A percentile compares a stretch with the other conserved stretches of the same genome.
These are phyloP conservation scores for Anas bahamensis DNA, from an alignment of 2,797 vertebrate genomes.

Conservation along the genomic window DNA sequence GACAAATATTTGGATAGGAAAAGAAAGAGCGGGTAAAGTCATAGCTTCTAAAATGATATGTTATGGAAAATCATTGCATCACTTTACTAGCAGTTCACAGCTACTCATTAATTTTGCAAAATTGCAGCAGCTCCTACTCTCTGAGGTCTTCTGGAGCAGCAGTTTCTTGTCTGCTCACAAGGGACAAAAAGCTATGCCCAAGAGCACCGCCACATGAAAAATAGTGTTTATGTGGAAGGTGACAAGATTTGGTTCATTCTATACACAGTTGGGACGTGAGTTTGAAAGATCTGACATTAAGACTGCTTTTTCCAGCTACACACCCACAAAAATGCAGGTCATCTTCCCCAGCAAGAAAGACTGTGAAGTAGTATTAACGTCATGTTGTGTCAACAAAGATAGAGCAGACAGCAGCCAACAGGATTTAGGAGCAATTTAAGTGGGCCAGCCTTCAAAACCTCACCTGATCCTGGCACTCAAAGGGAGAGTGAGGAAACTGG, in stretches of 20 bases:
- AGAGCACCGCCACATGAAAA: neutral
- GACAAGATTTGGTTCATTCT: neutral
- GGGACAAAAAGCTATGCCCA: neutral
- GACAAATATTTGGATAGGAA: constrained; percentile 63
- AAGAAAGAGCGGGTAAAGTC: constrained; percentile 31
- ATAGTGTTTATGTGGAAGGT: neutral
- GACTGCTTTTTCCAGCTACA: neutral
- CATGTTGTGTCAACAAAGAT: neutral
- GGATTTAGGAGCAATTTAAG: neutral
- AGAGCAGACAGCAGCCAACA: neutral
- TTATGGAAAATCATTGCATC: constrained; percentile 55
- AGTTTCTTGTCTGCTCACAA: neutral
- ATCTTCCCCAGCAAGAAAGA: neutral
- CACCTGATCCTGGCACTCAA: neutral
- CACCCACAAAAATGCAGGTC: neutral
- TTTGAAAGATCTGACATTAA: neutral
- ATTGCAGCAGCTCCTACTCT: constrained; percentile 10
- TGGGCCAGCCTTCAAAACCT: neutral
- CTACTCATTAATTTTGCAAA: constrained; percentile 55
- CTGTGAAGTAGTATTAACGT: neutral
- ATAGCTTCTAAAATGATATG: constrained; percentile 28
- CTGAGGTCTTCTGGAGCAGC: neutral
- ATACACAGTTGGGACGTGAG: neutral
- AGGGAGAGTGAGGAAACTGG: neutral
- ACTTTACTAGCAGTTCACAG: constrained; percentile 22